Percentiles rank a stretch among this genome's conserved stretches.
Evolutionary conservation across 2,888 invertebrate species (phyloP).

Genomic region (Galeopsomyia nigrocyanea): DNA sequence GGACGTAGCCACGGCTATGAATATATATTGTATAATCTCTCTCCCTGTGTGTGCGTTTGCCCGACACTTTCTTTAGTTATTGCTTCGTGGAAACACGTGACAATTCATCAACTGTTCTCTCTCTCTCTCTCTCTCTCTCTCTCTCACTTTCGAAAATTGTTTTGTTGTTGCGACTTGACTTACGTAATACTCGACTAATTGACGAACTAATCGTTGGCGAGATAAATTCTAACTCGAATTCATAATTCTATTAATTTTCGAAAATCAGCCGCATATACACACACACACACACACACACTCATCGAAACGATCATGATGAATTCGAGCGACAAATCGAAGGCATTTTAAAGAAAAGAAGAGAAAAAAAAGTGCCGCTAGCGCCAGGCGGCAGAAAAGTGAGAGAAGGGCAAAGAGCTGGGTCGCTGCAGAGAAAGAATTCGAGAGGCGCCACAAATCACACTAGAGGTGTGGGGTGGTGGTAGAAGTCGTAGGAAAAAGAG

Average conservation of each 20-base stretch:
- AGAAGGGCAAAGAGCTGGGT: not conserved
- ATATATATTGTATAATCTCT: no score
- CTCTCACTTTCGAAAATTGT: no score
- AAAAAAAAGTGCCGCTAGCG: not conserved
- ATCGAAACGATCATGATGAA: not conserved
- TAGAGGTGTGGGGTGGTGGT: constrained; percentile 40
- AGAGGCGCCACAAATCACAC: constrained; percentile 64
- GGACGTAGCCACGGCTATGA: no score
- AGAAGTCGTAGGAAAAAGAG: constrained; percentile 51
- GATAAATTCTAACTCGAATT: no score
- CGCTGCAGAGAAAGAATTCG: constrained; percentile 58
- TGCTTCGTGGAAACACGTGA: no score
- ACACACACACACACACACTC: no score
- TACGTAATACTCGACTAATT: not conserved
- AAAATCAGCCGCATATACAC: no score
- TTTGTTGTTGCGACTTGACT: not conserved
- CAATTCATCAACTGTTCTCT: no score
- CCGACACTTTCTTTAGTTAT: no score
- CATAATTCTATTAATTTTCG: not conserved
- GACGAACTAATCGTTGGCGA: not conserved
- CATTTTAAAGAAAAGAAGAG: constrained; percentile 2
- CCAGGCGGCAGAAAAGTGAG: not conserved
- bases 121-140: no score
- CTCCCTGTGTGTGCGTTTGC: no score
- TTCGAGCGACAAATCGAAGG: not conserved